phyloP scores from a whole-genome alignment of 2,888 invertebrate genomes.

The Catocala fraxini region DNA sequence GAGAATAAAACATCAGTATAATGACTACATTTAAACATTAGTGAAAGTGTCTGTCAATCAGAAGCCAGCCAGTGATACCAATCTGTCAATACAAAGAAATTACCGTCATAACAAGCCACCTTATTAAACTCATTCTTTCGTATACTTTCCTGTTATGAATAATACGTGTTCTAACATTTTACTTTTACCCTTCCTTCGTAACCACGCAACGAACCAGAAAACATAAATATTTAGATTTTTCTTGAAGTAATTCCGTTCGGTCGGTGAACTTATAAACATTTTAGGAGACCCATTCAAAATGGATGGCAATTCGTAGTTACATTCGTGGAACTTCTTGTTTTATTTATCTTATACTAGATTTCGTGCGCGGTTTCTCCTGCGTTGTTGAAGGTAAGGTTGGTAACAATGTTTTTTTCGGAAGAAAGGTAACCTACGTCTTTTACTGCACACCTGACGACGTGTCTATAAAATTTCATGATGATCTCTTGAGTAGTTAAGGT shows the following conservation, averaged over 20 bases:
- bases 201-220: conserved; percentile 56
- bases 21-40: no score
- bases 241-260: conserved; percentile 43
- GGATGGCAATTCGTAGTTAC: no score
- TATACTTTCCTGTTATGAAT: conserved; percentile 3
- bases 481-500: no score
- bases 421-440: no score
- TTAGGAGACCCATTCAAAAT: conserved; percentile 10
- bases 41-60: neutral
- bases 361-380: no score
- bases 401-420: no score
- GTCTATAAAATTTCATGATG: no score
- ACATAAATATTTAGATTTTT: conserved; percentile 62
- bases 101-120: neutral
- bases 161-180: conserved; percentile 16
- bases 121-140: neutral
- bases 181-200: conserved; percentile 43
- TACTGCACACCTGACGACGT: no score
- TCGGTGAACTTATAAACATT: conserved; percentile 46
- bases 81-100: neutral
- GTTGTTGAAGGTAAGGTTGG: no score
- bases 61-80: neutral
- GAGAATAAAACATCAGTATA: no score
- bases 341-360: no score
- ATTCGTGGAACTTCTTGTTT: no score